Evolutionary conservation across 2,888 invertebrate genomes (phyloP).

Genomic region (Clostera curtula): DNA sequence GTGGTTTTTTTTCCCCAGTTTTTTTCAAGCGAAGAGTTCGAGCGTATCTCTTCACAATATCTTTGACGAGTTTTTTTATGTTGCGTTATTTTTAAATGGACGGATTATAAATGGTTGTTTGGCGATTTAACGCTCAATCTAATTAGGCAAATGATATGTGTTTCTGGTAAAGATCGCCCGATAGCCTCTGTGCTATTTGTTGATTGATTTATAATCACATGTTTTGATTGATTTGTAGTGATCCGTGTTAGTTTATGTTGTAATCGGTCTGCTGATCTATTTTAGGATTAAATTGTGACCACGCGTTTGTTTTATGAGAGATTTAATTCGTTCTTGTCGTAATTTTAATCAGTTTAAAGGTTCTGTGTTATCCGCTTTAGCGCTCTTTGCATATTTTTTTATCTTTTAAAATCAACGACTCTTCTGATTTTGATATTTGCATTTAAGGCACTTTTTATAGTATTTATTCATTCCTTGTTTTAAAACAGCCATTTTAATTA

Average conservation of each 20-base stretch:
- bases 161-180: conserved; percentile 49
- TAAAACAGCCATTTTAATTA: no score
- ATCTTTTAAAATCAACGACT: no score
- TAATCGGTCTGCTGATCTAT: conserved; percentile 11
- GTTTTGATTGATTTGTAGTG: conserved; percentile 17
- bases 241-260: conserved; percentile 12
- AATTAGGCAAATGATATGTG: conserved; percentile 74
- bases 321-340: no score
- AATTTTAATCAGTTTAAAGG: no score
- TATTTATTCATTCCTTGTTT: no score
- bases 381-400: no score
- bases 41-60: conserved; percentile 71
- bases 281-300: no score
- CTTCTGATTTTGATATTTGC: no score
- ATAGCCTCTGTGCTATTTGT: conserved; percentile 43
- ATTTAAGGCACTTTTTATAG: no score
- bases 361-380: no score
- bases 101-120: conserved; percentile 74
- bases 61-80: conserved; percentile 74
- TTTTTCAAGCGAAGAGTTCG: conserved; percentile 66
- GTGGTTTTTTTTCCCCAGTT: conserved; percentile 58
- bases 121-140: conserved; percentile 75
- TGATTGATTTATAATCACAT: conserved; percentile 50
- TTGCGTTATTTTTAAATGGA: conserved; percentile 73
- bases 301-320: no score